phyloP scores from a whole-genome alignment of 2,888 invertebrate species.

The Muscina levida region DNA sequence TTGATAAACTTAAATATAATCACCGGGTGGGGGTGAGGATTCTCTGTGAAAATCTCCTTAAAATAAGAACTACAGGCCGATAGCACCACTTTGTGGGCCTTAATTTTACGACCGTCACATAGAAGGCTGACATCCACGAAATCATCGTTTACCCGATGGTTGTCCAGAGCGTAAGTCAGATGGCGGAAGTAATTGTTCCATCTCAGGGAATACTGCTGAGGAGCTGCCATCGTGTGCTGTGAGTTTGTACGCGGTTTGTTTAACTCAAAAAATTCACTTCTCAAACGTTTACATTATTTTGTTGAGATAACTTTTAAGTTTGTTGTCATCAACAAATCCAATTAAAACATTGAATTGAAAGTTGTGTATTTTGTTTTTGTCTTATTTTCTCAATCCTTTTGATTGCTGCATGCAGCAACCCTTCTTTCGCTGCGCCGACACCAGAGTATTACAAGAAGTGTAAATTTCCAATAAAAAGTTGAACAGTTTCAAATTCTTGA shows the following conservation, averaged over 20 bases:
- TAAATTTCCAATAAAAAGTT: too few relatives aligned
- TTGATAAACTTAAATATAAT: slow-evolving; percentile 90
- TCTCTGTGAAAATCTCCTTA: slow-evolving; percentile 86
- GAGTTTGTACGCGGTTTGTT: neutral
- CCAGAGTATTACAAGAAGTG: too few relatives aligned
- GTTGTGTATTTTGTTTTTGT: neutral
- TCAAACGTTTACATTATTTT: neutral
- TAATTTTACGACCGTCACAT: slow-evolving; percentile 91
- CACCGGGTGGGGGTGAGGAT: slow-evolving; percentile 90
- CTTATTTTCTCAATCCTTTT: neutral
- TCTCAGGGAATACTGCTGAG: slow-evolving; percentile 90
- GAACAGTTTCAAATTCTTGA: too few relatives aligned
- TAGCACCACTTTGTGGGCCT: slow-evolving; percentile 91
- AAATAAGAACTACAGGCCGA: slow-evolving; percentile 93
- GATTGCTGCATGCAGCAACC: neutral
- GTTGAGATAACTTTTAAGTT: neutral
- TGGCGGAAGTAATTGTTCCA: slow-evolving; percentile 93
- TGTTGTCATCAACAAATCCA: slow-evolving; percentile 18
- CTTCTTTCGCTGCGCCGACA: too few relatives aligned
- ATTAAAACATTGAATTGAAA: slow-evolving; percentile 48
- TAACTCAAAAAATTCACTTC: neutral
- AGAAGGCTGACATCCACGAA: slow-evolving; percentile 92
- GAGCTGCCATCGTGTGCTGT: slow-evolving; percentile 81
- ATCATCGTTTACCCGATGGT: slow-evolving; percentile 85
- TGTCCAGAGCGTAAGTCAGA: slow-evolving; percentile 90